Base-by-base conservation (phyloP, 2,888 invertebrate genomes). In the Gerris lacustris region DNA sequence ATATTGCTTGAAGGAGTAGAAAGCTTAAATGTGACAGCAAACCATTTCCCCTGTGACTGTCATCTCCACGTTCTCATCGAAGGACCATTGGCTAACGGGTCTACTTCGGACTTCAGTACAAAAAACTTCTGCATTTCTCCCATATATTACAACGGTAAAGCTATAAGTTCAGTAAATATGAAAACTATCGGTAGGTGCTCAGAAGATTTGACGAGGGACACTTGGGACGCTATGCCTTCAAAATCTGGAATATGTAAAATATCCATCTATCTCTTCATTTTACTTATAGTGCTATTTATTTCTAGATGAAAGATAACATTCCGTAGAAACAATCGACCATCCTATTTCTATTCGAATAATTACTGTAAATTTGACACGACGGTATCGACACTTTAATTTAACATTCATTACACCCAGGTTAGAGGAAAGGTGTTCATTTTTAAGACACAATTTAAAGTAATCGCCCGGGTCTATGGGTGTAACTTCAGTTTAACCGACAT, bases 31-130 rank as follows among this genome's bases (percentile, higher is more conserved):
- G 87, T 91, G 77, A 83, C 86, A 71, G 86, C 87, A 68, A 94
- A 94, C 80, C 92, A 92, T 78, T 88, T 93, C 79, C 92, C 92
- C 4, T 94, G 93, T 80, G 92, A 92, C 80, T 94, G 93, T 78
- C 91, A 91, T 76, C 85, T 89, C 68, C 89, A 90, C 77, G 87
- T 89, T 71, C 85, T 93, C 47, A 82, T 92, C 70, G 87, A 87
- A 71, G 90, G 90, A 73, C 89, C 91, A 62, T 82, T 92, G 74
- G 89, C 88, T 43, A 86, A 86, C 73, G 81, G 81, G 72, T 76
- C 77, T 6, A 69, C 74, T 0, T 74, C 76, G 4, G 87, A 88
- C 72, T 91, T 91, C 78, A 83, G 87, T 73, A 84, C 86, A 71
- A 87, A 87, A 77, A 94, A 94, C 81, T 90, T 85, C 80, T 94